A percentile compares a stretch with the other conserved stretches of the same genome.
These are phyloP conservation scores for Dipodomys spectabilis DNA, from an alignment of 2,113 vertebrate species.

Conservation along the genomic window DNA sequence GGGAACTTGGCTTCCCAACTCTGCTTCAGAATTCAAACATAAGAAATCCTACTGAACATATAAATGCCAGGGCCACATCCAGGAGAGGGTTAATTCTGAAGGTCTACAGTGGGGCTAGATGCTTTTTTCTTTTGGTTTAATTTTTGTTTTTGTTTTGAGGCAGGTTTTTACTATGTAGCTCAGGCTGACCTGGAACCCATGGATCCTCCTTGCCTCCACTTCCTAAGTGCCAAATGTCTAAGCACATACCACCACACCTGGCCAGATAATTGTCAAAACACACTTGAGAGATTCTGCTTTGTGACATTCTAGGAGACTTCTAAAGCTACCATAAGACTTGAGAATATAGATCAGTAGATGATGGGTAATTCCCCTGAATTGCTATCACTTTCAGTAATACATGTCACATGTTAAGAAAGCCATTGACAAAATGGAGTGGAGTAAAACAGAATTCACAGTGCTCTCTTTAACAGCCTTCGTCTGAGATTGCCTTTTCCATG, in stretches of 20 bases:
- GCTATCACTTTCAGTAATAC: neutral
- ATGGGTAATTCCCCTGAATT: constrained; percentile 17
- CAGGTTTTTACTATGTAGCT: too few relatives aligned
- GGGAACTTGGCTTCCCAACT: neutral
- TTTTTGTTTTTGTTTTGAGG: neutral
- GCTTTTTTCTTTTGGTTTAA: too few relatives aligned
- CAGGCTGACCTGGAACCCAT: too few relatives aligned
- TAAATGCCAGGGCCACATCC: neutral
- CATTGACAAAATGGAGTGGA: neutral
- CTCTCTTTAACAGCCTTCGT: neutral
- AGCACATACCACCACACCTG: too few relatives aligned
- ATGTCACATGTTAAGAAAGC: neutral
- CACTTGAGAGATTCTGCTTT: neutral
- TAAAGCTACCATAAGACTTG: constrained; percentile 9
- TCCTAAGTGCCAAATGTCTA: too few relatives aligned
- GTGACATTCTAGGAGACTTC: constrained; percentile 16
- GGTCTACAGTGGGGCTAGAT: neutral
- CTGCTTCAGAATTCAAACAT: neutral
- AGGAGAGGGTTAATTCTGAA: neutral
- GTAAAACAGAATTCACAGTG: neutral
- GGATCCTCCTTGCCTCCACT: too few relatives aligned
- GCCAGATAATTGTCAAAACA: neutral
- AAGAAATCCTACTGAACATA: neutral
- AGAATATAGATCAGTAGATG: constrained; percentile 13
- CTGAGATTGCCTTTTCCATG: neutral